Percentiles rank a stretch among this genome's conserved stretches.
phyloP scores from a whole-genome alignment of 2,888 invertebrate genomes.

The Notodonta dromedarius region DNA sequence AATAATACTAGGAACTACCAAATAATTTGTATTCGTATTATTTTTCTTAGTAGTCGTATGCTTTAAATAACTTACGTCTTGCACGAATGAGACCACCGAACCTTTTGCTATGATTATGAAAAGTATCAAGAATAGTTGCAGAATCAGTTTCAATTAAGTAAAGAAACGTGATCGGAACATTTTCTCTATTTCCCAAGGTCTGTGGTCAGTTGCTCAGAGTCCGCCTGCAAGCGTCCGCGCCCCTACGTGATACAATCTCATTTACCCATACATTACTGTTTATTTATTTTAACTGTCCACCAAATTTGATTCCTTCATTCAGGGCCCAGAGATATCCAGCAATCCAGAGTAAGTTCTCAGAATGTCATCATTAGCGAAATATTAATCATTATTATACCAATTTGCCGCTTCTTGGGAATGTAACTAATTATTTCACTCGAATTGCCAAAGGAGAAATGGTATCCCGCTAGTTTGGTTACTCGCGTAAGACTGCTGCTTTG shows the following conservation, averaged over 20 bases:
- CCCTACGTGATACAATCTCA: constrained; percentile 38
- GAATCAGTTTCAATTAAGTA: not conserved
- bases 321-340: constrained; percentile 15
- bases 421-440: constrained; percentile 26
- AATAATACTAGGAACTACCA: no score
- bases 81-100: not conserved
- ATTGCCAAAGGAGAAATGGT: constrained; percentile 19
- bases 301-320: constrained; percentile 35
- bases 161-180: not conserved
- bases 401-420: constrained; percentile 37
- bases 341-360: constrained; percentile 34
- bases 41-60: no score
- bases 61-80: no score
- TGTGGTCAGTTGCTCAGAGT: constrained; percentile 20
- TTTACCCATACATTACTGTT: constrained; percentile 18
- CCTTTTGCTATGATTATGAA: not conserved
- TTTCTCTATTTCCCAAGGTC: constrained; percentile 22
- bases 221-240: constrained; percentile 8
- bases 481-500: not conserved
- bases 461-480: constrained; percentile 22
- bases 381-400: constrained; percentile 39
- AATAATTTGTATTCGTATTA: no score
- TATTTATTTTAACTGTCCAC: constrained; percentile 33
- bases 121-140: constrained; percentile 1
- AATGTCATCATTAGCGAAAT: constrained; percentile 43